Base-by-base conservation (phyloP, 1,140 invertebrate genomes). In the Lucilia cuprina region DNA sequence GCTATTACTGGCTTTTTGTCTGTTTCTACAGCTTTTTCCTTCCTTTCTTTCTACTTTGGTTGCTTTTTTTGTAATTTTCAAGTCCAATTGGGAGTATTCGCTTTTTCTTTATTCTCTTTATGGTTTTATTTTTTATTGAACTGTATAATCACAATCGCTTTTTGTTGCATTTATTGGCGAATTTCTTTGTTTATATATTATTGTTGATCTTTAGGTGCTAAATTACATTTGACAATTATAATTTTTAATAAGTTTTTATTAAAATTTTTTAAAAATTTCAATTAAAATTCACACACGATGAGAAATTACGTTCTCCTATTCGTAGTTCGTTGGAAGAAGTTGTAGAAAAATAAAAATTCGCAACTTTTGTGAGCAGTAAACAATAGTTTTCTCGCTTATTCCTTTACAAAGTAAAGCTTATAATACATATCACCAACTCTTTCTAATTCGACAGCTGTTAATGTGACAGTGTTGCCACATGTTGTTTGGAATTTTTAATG, bases 81-180 rank as follows among this genome's bases (percentile, higher is more conserved):
- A 84, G 84, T 84, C 84, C 84, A 84, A 84, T 84, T 77, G 84
- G 82, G 82, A 82, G 80, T 82, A 82, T 83, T 80, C 77, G 77
- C 12, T 49, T 80, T 80, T 80, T 80, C 41, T 80, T 80, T 80
- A n/a, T 80, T 80, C 41, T 80, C 77, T 80, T 80, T 80, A 41
- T 80, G 47, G 35, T 80, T 80, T 80, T 78, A 10, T 80, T 21
- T 77, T 50, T 50, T 80, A n/a, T 80, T 80, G 21, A 80, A 80
- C 75, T 78, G 75, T 78, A 47, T 47, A 17, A 78, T 41, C 41
- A 80, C 75, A 78, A 78, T 49, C 17, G 47, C 77, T 49, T 80
- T 70, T 49, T 25, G 41, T 80, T 80, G n/a, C 21, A 80, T 80
- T 80, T 49, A 2, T 80, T 80, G 8, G 65, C 19, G 10, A 70